Conservation (phyloP, 53 echinoderm and acorn worm genomes). For the Glandiceps talaboti region DNA sequence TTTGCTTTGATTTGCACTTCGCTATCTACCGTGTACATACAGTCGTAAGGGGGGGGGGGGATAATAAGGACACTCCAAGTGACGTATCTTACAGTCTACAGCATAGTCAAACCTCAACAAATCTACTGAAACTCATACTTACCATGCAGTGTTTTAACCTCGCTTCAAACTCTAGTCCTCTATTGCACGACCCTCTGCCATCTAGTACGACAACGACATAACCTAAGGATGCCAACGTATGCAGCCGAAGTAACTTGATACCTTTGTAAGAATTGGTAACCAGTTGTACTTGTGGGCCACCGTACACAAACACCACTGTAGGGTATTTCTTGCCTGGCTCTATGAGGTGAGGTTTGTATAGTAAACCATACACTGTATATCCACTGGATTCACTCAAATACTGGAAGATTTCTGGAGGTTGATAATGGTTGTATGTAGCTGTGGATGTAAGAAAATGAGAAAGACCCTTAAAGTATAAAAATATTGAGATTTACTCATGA, state of each 20-base stretch:
- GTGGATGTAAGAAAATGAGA: too few species aligned
- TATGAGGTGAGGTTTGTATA: slow-evolving; percentile 70
- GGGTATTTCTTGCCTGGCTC: slow-evolving; percentile 77
- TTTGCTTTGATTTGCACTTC: too few species aligned
- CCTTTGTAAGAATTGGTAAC: slow-evolving; percentile 94
- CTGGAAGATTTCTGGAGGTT: slow-evolving; percentile 69
- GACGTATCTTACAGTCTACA: too few species aligned
- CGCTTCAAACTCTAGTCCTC: slow-evolving; percentile 89
- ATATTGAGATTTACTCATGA: too few species aligned
- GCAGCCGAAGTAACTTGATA: slow-evolving; percentile 70
- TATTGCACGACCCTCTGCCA: slow-evolving; percentile 65
- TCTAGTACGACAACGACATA: slow-evolving; percentile 86
- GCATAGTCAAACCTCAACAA: too few species aligned
- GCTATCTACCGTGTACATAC: too few species aligned
- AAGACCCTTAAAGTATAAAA: too few species aligned
- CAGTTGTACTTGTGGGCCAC: slow-evolving; percentile 97
- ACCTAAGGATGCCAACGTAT: slow-evolving; percentile 82
- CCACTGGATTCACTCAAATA: slow-evolving; percentile 69
- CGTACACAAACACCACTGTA: slow-evolving; percentile 88
- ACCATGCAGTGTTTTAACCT: slow-evolving; percentile 83
- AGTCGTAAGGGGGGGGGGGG: too few species aligned
- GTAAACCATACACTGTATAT: slow-evolving; percentile 79
- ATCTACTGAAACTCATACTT: too few species aligned
- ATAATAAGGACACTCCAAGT: too few species aligned
- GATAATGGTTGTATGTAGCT: slow-evolving; percentile 41